phyloP scores from a whole-genome alignment of 2,113 vertebrate species.

The Notothenia coriiceps region DNA sequence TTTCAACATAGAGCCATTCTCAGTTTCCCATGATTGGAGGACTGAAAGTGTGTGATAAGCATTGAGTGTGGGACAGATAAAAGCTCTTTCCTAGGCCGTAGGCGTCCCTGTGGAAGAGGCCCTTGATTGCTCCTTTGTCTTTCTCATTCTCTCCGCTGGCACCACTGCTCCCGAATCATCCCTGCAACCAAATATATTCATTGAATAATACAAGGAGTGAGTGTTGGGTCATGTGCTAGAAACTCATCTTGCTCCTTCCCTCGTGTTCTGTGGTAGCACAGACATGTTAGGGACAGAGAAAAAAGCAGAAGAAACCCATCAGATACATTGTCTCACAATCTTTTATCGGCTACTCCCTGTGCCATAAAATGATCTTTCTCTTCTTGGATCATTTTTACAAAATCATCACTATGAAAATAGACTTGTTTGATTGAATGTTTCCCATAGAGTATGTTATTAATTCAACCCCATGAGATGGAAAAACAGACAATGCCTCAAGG shows the following conservation, averaged over 20 bases:
- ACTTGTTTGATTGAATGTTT: constrained; percentile 61
- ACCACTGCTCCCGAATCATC: constrained; percentile 46
- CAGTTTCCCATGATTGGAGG: constrained; percentile 46
- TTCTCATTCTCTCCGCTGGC: constrained; percentile 37
- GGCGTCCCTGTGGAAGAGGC: constrained; percentile 48
- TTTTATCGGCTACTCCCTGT: constrained; percentile 33
- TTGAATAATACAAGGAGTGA: constrained; percentile 61
- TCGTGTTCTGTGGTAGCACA: constrained; percentile 28
- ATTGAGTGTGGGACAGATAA: constrained; percentile 57
- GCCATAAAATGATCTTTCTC: constrained; percentile 46
- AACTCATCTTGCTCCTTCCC: constrained; percentile 45
- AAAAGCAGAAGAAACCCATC: constrained; percentile 29
- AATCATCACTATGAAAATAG: constrained; percentile 61
- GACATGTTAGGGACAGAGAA: constrained; percentile 25
- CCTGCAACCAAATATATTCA: constrained; percentile 54
- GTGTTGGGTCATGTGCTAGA: constrained; percentile 45
- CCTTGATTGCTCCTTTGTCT: constrained; percentile 65
- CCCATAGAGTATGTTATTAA: constrained; percentile 60
- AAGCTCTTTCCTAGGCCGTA: constrained; percentile 44
- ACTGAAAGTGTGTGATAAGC: constrained; percentile 64
- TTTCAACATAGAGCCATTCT: constrained; percentile 42
- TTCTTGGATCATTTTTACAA: constrained; percentile 51
- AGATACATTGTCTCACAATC: constrained; percentile 49
- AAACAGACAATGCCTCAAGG: constrained; percentile 46
- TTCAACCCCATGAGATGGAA: constrained; percentile 53